Percentiles rank a stretch among this genome's conserved stretches.
These are phyloP conservation scores for Myotis yumanensis DNA, from an alignment of 2,113 vertebrate genomes.

Conservation along the genomic window DNA sequence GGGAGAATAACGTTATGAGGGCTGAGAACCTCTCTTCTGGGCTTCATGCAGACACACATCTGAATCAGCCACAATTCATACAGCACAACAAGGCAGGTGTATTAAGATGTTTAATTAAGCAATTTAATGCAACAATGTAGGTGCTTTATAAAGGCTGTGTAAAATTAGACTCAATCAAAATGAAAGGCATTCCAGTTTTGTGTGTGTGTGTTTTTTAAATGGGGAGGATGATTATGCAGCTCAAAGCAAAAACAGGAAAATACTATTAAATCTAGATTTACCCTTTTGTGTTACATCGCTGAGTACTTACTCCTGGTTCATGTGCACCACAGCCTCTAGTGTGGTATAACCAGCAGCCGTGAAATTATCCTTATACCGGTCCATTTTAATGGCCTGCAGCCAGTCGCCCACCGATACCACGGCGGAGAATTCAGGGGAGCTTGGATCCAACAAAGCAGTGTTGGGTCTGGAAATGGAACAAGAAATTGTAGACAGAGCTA, in stretches of 20 bases:
- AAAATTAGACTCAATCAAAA: conserved; percentile 80
- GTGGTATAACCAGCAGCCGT: conserved; percentile 94
- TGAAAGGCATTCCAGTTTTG: conserved; percentile 81
- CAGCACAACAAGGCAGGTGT: conserved; percentile 80
- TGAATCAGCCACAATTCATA: conserved; percentile 68
- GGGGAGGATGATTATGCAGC: conserved; percentile 82
- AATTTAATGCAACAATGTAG: conserved; percentile 66
- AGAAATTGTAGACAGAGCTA: neutral
- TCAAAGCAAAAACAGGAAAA: conserved; percentile 77
- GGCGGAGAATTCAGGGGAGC: conserved; percentile 90
- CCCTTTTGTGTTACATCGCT: conserved; percentile 83
- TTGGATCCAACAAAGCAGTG: conserved; percentile 94
- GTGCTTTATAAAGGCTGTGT: conserved; percentile 62
- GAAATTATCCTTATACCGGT: conserved; percentile 97
- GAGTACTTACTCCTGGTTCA: conserved; percentile 97
- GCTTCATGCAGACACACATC: conserved; percentile 63
- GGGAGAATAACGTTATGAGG: neutral
- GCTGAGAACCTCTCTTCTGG: conserved; percentile 26
- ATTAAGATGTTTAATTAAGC: conserved; percentile 81
- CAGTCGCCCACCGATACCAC: conserved; percentile 94
- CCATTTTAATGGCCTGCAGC: conserved; percentile 98
- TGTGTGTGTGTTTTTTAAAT: conserved; percentile 67
- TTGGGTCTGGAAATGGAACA: conserved; percentile 86
- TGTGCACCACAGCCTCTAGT: conserved; percentile 95
- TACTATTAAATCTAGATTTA: conserved; percentile 89